Base-by-base conservation (phyloP, 1,140 invertebrate genomes). In the Pachyrhynchus sulphureomaculatus region DNA sequence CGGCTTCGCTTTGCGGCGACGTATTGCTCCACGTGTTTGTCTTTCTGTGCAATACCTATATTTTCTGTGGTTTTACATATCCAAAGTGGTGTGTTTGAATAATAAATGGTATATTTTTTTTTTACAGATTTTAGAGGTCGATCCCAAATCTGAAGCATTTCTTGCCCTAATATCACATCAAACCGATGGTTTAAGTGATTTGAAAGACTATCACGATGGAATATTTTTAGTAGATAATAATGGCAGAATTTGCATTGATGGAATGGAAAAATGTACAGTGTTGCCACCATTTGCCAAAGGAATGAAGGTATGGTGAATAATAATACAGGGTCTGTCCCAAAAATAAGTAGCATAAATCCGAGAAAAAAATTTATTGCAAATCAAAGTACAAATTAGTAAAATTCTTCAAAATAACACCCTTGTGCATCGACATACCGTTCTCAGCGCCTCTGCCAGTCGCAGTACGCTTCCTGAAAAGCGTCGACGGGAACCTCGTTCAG, bases 111-210 rank as follows among this genome's bases (percentile, higher is more conserved):
- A n/a, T n/a, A n/a, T n/a, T 12, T 21, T 39, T 59, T 24, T 12
- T 51, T 58, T 66, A 62, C 53, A 73, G 72, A 64, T 72, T 64
- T 62, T 73, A 58, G 70, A 73, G 54, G 57, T 52, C 32, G 70
- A 73, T 60, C 26, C 42, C 3, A 64, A 57, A 36, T 45, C 41
- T 32, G 49, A 59, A 24, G 61, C 62, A 9, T 37, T 65, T 41
- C 45, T 70, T 24, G 68, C 55, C 4, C 63, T 69, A 48, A 49
- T 69, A 18, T 20, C 4, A 10, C 47, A 45, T 9, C 23, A 64
- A n/a, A 45, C 56, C 42, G 52, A 44, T 29, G 9, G 48, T 6
- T 44, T 51, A 8, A 51, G 39, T 32, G 15, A 45, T 29, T 44
- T 62, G 23, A 37, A 18, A 29, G 24, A 53, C 8, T 17, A 12